Base-by-base conservation (phyloP, 2,888 invertebrate species). In the Micoletzkya japonica region DNA sequence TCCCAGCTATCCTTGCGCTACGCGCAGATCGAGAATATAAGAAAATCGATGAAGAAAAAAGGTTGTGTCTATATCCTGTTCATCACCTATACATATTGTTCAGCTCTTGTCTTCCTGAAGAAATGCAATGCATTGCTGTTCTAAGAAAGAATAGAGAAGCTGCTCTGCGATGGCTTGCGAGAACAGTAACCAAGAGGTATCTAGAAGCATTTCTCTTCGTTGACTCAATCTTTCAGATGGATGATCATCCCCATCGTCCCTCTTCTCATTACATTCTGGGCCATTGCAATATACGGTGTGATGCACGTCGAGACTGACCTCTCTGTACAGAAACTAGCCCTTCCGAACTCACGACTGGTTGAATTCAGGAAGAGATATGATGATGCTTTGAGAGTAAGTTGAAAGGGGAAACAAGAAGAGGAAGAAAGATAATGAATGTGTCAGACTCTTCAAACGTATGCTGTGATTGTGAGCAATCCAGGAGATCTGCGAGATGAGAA, bases 1-100 rank as follows among this genome's bases (percentile, higher is more conserved):
- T 80, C 64, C 78, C 80, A 0, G 80, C 80, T 0, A 78, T 80
- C 34, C 72, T 80, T 37, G 76, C 77, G 1, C 64, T 80, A 6
- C 77, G 76, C 0, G 78, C 78, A 2, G 72, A 73, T 26, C 75
- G 70, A 20, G 80, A 80, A 50, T 77, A 78, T 63, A 63, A 74
- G 39, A 72, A 70, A 58, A 63, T 67, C 30, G 73, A 76, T 34
- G 73, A 74, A 20, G 70, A 72, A 20, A 39, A 58, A 57, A 58
- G 58, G 32, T 39, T 44, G 28, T 36, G 17, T 56, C 17, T n/a
- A 28, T 24, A 56, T 24, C 56, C 26, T n/a, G 20, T n/a, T 56
- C 26, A 24, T 28, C 56, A 1, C 20, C 56, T n/a, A n/a, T 56
- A 24, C 14, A 7, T 44, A n/a, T 52, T 14, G 2, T 74, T 67